Base-by-base conservation (phyloP, 2,888 invertebrate species). In the Philereme vetulata region DNA sequence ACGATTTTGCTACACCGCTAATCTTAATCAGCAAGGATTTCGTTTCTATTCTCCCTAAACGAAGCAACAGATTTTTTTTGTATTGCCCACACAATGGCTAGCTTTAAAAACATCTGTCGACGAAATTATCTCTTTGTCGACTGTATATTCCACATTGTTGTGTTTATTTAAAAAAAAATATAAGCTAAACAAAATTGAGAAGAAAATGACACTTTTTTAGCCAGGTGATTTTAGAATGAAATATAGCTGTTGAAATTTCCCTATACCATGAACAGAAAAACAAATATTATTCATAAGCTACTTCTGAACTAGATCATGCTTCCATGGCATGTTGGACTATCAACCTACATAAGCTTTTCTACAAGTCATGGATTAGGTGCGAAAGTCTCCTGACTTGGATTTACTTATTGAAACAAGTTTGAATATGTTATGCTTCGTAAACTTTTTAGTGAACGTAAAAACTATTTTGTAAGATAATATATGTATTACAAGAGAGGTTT, bases 21-120 rank as follows among this genome's bases (percentile, higher is more conserved):
- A 90, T 90, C 90, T 85, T 80, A 75, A 84, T 83, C 76, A 79
- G 75, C 68, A 72, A 75, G 89, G 89, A 90, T 90, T 90, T 88
- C 70, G 74, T 76, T 78, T 75, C 74, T 70, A 74, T 75, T 71
- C 72, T 65, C 75, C 78, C 75, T 61, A 68, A 57, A 54, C 46
- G 53, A 38, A 47, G 64, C 68, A 66, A 58, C 62, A 61, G 52
- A 1, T 6, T 42, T 68, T 79, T 79, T 80, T 82, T 79, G 72
- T 69, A 62, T 64, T 66, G 58, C 67, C 64, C 56, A 64, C 72
- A 72, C 70, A 74, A 75, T 71, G 70, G 68, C 67, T 66, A 72
- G 66, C 72, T 75, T 76, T 70, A 76, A 75, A 75, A 74, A 77
- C 75, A 79, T 79, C 77, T 77, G 79, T 68, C 72, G 57, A 48